Evolutionary conservation across 1,140 invertebrate species (phyloP), one percentile per base, ranked within the genome.

Genomic region (Lethrus apterus): DNA sequence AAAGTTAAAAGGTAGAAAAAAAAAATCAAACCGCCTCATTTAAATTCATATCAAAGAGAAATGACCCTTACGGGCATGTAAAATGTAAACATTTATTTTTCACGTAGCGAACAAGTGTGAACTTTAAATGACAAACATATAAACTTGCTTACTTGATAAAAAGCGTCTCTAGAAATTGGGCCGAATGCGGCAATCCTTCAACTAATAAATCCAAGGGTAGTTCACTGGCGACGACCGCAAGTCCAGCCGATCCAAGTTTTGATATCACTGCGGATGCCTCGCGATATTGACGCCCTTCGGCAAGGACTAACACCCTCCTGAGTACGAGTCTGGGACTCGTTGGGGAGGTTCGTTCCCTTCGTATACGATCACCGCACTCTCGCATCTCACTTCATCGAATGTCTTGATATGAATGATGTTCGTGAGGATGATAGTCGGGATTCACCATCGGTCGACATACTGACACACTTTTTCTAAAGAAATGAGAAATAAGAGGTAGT

Each of bases 131-230:
- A n/a, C n/a, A n/a, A n/a, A 44, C 2, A 31, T 17, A 31, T 13
- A 32, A 32, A 15, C 35, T 36, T 15, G 56, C 60, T 64, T 58
- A 73, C 76, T 88, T 87, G 46, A 81, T 79, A 58, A 91, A 87
- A 0, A 94, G 73, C 0, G 88, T 86, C 64, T 94, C 90, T 32
- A 95, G 67, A 26, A 94, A 72, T 50, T 86, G 81, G 1, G 92
- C 75, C 35, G 84, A 89, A 62, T 89, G 81, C 2, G 91, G 91
- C 66, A 94, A 73, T 2, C 87, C 79, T 54, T 93, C 89, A 17
- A 93, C 80, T 53, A 94, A 75, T 51, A 90, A 69, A 61, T 93
- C 90, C 13, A 93, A 73, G 0, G 90, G 91, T 44, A 95, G 70
- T 50, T 93, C 88, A 0, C 76, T 68, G 0, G 81, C 74, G 10